Evolutionary conservation across 2,113 vertebrate genomes (phyloP).

Genomic region (Lates calcarifer): DNA sequence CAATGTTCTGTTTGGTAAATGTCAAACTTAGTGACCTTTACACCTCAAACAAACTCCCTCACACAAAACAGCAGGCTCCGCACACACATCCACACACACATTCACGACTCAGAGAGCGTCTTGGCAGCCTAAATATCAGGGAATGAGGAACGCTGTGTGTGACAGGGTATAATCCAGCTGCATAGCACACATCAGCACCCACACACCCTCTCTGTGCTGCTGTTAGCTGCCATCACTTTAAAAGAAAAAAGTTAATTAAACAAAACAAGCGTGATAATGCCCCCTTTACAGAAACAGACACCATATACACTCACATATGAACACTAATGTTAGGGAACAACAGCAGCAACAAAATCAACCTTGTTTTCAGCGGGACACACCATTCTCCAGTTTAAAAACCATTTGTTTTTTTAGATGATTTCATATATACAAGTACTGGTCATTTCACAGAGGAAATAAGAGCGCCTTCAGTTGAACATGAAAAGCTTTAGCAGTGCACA

Average conservation of each 20-base stretch:
- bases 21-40: slow-evolving; percentile 75
- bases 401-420: neutral
- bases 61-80: slow-evolving; percentile 32
- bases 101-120: slow-evolving; percentile 17
- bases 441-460: too few species aligned
- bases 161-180: slow-evolving; percentile 73
- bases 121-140: slow-evolving; percentile 77
- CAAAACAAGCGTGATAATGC: slow-evolving; percentile 35
- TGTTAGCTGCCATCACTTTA: slow-evolving; percentile 17
- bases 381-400: neutral
- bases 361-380: neutral
- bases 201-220: slow-evolving; percentile 29
- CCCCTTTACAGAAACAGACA: neutral
- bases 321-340: neutral
- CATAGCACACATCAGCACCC: slow-evolving; percentile 53
- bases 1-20: slow-evolving; percentile 61
- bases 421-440: neutral
- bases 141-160: slow-evolving; percentile 50
- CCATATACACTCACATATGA: neutral
- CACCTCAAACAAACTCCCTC: slow-evolving; percentile 66
- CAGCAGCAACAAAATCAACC: neutral
- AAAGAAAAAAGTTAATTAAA: slow-evolving; percentile 33
- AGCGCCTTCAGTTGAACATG: too few species aligned
- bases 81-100: slow-evolving; percentile 18
- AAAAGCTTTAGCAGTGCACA: neutral